Conservation (phyloP, 2,888 invertebrate species). For the Dolomedes plantarius region DNA sequence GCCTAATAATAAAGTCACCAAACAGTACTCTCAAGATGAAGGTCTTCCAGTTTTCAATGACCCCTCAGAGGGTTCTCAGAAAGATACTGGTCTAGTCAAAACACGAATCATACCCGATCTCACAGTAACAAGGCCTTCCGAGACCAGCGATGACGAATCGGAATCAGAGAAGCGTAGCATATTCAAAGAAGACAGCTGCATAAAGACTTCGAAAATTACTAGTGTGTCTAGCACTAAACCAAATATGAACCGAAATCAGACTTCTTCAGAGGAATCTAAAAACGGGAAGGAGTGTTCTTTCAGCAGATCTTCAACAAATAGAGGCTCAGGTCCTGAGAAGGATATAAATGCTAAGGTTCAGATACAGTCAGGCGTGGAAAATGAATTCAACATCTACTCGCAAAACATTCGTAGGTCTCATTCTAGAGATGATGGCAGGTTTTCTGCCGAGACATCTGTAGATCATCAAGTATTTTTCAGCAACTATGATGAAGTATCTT, state of each 20-base stretch:
- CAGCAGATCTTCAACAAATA: neutral
- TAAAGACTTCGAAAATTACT: constrained; percentile 46
- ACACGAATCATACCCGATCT: constrained; percentile 27
- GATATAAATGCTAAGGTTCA: neutral
- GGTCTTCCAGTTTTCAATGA: neutral
- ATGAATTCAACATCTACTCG: neutral
- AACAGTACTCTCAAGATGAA: constrained; percentile 67
- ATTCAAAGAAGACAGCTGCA: constrained; percentile 12
- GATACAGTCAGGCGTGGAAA: neutral
- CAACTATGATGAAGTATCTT: constrained; percentile 4
- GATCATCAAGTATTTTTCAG: constrained; percentile 33
- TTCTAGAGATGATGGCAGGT: constrained; percentile 8
- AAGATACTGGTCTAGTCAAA: neutral
- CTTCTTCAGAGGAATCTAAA: neutral
- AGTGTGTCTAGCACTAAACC: constrained; percentile 15
- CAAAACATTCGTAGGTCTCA: constrained; percentile 31
- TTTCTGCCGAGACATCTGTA: constrained; percentile 31
- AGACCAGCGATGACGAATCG: neutral
- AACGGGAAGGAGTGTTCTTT: neutral
- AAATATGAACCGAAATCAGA: neutral
- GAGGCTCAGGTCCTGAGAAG: neutral
- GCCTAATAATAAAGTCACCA: constrained; percentile 19
- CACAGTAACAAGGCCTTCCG: constrained; percentile 40
- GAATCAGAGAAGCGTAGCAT: neutral
- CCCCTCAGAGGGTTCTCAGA: neutral